Evolutionary conservation across 2,888 invertebrate species (phyloP), one percentile per base, ranked within the genome.

Genomic region (Poecilus cupreus): DNA sequence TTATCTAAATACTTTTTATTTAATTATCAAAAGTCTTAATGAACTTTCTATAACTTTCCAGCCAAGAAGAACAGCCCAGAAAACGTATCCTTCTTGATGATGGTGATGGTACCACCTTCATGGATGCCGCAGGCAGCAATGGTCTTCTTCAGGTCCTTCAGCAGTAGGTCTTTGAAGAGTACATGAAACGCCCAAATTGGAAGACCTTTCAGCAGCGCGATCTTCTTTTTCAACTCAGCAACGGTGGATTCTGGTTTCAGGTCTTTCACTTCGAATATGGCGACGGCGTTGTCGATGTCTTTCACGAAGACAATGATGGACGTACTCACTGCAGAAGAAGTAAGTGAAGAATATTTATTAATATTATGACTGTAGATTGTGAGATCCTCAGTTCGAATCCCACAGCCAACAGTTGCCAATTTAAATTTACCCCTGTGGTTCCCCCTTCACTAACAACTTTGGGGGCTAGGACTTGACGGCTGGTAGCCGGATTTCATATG

Each of bases 181-280:
- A 80, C 11, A 13, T 80, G 72, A 16, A 80, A 57, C 3, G 20
- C 72, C 24, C 20, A 6, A 1, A 72, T 13, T 1, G 80, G 80
- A 0, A 80, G 10, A 11, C 24, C 43, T 24, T 80, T 80, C 4
- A 39, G 13, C 2, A 51, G 20, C 8, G 70, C 54, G 37, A 80
- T 80, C 54, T 80, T 80, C 16, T 80, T 8, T 22, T 80, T 80
- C 54, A 80, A 22, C 3, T 80, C 72, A 8, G 54, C 11, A 8
- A 80, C 39, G 10, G 54, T 72, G 13, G 72, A 37, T 64, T 51
- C 57, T 0, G 43, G n/a, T 49, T 46, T 46, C 20, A 78, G 24
- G 0, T 51, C 60, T 3, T 64, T 51, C 37, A 54, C 60, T 78
- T 18, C 20, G 18, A 60, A 13, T 3, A 18, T 11, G 10, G 54